Evolutionary conservation across 2,113 vertebrate genomes (phyloP).

Genomic region (Glaucomys volans): DNA sequence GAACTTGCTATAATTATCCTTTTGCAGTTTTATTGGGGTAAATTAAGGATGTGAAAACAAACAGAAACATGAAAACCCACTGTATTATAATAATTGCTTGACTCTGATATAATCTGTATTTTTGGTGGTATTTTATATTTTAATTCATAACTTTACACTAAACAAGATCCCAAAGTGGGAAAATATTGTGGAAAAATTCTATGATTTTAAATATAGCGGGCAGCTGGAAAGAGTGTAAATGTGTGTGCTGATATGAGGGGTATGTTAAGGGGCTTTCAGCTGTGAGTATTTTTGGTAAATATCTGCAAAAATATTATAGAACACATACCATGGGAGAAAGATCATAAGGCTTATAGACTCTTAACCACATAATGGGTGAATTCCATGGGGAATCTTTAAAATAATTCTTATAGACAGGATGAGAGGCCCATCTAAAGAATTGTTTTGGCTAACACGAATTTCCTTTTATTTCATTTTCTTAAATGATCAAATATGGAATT

Average conservation of each 20-base stretch:
- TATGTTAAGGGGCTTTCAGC: slow-evolving; percentile 60
- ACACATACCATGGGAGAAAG: slow-evolving; percentile 21
- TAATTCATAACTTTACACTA: slow-evolving; percentile 66
- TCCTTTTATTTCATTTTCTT: slow-evolving; percentile 45
- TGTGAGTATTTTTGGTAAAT: slow-evolving; percentile 70
- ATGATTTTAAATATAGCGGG: slow-evolving; percentile 78
- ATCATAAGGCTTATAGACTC: slow-evolving; percentile 8
- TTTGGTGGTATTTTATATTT: slow-evolving; percentile 59
- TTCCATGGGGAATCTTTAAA: slow-evolving; percentile 30
- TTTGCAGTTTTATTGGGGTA: neutral
- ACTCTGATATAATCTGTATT: slow-evolving; percentile 31
- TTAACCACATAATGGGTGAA: neutral
- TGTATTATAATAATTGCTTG: slow-evolving; percentile 61
- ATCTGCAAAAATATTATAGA: slow-evolving; percentile 60
- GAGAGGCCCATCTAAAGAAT: slow-evolving; percentile 8
- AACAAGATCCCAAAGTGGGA: slow-evolving; percentile 66
- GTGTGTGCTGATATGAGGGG: slow-evolving; percentile 37
- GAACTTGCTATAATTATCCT: neutral
- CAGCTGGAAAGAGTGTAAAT: slow-evolving; percentile 66
- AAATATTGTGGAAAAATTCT: slow-evolving; percentile 59
- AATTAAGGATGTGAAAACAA: neutral
- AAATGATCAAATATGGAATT: slow-evolving; percentile 34
- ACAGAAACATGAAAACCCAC: slow-evolving; percentile 14
- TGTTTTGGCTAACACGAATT: slow-evolving; percentile 52
- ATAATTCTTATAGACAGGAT: slow-evolving; percentile 1